Evolutionary conservation across 2,797 vertebrate species (phyloP).

Genomic region (Prionace glauca): DNA sequence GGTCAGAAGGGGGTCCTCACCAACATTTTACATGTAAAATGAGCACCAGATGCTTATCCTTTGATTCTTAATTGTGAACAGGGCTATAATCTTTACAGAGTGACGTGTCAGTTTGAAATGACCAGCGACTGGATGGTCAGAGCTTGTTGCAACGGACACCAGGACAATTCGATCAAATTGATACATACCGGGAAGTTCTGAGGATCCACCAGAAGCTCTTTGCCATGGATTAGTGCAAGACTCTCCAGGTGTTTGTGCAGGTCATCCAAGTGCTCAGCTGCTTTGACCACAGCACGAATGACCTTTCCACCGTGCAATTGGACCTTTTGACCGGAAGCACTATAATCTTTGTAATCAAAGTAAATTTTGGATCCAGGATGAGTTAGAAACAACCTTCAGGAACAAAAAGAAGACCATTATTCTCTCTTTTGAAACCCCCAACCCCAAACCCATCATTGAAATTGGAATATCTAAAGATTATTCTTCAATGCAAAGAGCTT

Average conservation of each 20-base stretch:
- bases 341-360: background rate
- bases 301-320: accelerated
- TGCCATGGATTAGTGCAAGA: background rate
- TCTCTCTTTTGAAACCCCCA: background rate
- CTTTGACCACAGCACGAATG: accelerated
- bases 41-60: background rate
- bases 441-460: background rate
- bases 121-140: background rate
- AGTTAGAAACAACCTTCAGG: background rate
- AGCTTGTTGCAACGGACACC: background rate
- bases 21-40: background rate
- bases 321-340: accelerated
- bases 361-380: background rate
- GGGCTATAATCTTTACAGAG: background rate
- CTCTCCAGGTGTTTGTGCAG: accelerated
- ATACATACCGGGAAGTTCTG: background rate
- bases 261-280: accelerated
- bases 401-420: background rate
- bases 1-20: no score
- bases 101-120: background rate
- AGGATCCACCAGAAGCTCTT: background rate
- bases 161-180: background rate
- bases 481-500: background rate
- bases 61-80: background rate
- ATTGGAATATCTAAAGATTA: background rate